Evolutionary conservation across 2,888 invertebrate species (phyloP), one percentile per base, ranked within the genome.

Genomic region (Holacanthella duospinosa): DNA sequence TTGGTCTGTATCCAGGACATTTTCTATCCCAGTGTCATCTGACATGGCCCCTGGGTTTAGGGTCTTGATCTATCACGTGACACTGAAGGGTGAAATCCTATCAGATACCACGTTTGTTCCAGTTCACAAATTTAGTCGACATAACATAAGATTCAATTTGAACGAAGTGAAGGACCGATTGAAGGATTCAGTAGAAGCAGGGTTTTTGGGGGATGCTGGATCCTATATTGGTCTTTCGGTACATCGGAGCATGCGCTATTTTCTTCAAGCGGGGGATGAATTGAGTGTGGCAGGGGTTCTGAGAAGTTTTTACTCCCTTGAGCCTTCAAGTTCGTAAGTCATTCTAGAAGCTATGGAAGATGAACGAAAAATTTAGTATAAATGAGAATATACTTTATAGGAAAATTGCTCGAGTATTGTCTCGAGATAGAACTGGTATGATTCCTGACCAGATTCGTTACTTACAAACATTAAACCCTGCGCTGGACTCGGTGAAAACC

Each of bases 11-110:
- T 74, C 76, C 2, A 75, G 75, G 55, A 82, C 81, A 0, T 79
- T 83, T 69, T 77, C 80, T 0, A 74, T 83, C 1, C 78, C 82
- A 0, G 74, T 82, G 27, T 79, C 81, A 6, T 73, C 80, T 29
- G 80, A 82, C 68, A 83, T 83, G 83, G 79, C 81, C 1, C 83
- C 83, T 0, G 79, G 77, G 9, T 81, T 81, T 68, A 77, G 78
- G 55, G 75, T 82, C 1, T 74, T 82, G 4, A 81, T 81, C 1
- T 82, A 79, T 71, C 77, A 77, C 71, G 74, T 80, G 2, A 75
- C 77, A 2, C 71, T 74, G 16, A 76, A 77, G 43, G 78, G 79
- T 27, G 79, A 81, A 69, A 75, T 83, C n/a, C 74, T 82, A 1
- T 75, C 80, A 1, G 82, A 82, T 70, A 77, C 77, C 48, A 74